Evolutionary conservation across 2,797 vertebrate genomes (phyloP).

Genomic region (Paramormyrops hopkinsi): DNA sequence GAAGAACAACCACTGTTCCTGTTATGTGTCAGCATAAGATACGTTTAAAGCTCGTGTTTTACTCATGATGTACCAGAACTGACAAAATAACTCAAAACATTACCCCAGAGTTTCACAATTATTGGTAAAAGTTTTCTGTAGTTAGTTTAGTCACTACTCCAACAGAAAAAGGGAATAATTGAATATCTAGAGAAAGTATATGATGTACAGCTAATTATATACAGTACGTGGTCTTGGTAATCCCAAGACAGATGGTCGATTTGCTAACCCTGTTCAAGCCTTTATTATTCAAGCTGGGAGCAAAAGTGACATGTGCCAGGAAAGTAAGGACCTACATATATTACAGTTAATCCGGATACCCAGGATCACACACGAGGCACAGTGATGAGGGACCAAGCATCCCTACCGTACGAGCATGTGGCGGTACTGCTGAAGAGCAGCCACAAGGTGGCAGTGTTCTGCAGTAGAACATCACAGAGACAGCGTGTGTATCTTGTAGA

Average conservation of each 20-base stretch:
- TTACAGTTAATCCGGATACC: not conserved
- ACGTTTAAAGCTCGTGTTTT: not conserved
- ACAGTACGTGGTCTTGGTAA: not conserved
- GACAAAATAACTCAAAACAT: not conserved
- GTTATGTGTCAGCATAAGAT: not conserved
- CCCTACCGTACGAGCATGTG: not conserved
- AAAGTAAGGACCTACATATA: not conserved
- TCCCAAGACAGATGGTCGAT: not conserved
- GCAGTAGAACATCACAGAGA: not conserved
- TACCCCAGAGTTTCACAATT: not conserved
- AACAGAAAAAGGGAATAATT: not conserved
- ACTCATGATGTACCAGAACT: not conserved
- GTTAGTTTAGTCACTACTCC: not conserved
- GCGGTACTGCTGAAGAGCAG: not conserved
- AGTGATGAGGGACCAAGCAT: not conserved
- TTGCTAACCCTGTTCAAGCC: not conserved
- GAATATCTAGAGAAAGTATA: not conserved
- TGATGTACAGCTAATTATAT: not conserved
- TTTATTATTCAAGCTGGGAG: not conserved
- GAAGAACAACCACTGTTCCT: not conserved
- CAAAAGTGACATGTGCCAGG: not conserved
- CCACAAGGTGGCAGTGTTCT: constrained; percentile 49
- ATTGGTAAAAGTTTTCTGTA: not conserved
- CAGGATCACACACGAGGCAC: not conserved
- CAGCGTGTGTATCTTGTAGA: not conserved